phyloP scores from a whole-genome alignment of 2,888 invertebrate species.

The Sphinx pinastri region DNA sequence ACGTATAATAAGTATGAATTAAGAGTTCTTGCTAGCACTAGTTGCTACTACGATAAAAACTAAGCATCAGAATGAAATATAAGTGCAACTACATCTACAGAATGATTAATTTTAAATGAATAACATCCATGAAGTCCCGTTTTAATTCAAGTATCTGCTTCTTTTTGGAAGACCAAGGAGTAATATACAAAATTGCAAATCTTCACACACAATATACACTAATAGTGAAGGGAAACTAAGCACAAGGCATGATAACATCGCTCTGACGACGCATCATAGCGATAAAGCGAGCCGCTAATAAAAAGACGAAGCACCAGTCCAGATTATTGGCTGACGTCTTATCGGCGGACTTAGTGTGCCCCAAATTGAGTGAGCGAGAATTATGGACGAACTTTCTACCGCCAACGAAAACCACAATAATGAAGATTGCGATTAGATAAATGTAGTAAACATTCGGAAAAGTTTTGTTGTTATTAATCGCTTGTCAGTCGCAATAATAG shows the following conservation, averaged over 20 bases:
- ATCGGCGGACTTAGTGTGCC: conserved; percentile 71
- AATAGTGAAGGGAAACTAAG: conserved; percentile 59
- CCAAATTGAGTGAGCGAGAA: conserved; percentile 78
- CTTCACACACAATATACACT: conserved; percentile 28
- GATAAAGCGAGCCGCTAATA: conserved; percentile 75
- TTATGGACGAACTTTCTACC: conserved; percentile 78
- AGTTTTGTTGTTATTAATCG: conserved; percentile 36
- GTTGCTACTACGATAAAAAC: too few species aligned
- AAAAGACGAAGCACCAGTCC: conserved; percentile 67
- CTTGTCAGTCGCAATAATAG: conserved; percentile 26
- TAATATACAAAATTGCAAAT: conserved; percentile 33
- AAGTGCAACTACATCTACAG: too few species aligned
- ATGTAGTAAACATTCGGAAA: conserved; percentile 62
- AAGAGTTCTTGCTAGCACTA: too few species aligned
- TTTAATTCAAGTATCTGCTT: too few species aligned
- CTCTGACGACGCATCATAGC: conserved; percentile 65
- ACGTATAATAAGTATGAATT: too few species aligned
- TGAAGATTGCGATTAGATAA: conserved; percentile 76
- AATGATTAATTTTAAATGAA: too few species aligned
- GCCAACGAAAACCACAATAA: conserved; percentile 73
- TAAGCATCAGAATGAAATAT: too few species aligned
- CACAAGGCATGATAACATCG: conserved; percentile 65
- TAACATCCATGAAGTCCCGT: too few species aligned
- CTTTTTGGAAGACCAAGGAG: neutral
- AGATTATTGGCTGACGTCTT: conserved; percentile 75